phyloP scores from a whole-genome alignment of 2,797 vertebrate genomes.

The Sandelia bainsii region DNA sequence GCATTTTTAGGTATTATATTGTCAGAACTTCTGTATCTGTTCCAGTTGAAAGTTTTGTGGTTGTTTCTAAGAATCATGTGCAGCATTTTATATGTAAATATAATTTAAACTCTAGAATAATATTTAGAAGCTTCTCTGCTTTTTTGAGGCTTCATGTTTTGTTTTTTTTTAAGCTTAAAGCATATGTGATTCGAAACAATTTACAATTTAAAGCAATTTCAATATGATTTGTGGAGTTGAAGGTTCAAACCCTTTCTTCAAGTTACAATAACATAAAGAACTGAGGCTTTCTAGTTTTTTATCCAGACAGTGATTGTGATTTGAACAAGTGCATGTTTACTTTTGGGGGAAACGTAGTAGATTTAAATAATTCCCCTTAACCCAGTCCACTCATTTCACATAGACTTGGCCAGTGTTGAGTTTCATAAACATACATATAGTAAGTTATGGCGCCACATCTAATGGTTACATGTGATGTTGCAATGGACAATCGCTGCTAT shows the following conservation, averaged over 20 bases:
- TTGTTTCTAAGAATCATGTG: not conserved
- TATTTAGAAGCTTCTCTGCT: not conserved
- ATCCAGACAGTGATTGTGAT: constrained; percentile 38
- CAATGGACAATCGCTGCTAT: constrained; percentile 17
- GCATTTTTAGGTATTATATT: not conserved
- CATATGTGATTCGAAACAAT: constrained; percentile 8
- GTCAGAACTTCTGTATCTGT: not conserved
- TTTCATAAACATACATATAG: constrained; percentile 28
- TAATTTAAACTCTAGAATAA: not conserved
- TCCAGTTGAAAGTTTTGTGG: not conserved
- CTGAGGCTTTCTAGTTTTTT: constrained; percentile 21
- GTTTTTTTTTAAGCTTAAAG: not conserved
- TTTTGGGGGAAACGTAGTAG: constrained; percentile 25
- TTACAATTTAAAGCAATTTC: constrained; percentile 28
- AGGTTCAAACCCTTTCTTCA: constrained; percentile 26
- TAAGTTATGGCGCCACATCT: constrained; percentile 21
- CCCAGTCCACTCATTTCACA: constrained; percentile 8
- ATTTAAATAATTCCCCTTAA: constrained; percentile 24
- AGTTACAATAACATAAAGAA: constrained; percentile 34
- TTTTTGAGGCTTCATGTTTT: not conserved
- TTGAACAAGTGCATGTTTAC: constrained; percentile 35
- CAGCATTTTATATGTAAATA: constrained; percentile 10
- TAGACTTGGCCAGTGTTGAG: constrained; percentile 20
- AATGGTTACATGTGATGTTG: constrained; percentile 24
- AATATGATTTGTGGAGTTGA: constrained; percentile 20